Base-by-base conservation (phyloP, 2,113 vertebrate genomes). In the Indicator indicator region DNA sequence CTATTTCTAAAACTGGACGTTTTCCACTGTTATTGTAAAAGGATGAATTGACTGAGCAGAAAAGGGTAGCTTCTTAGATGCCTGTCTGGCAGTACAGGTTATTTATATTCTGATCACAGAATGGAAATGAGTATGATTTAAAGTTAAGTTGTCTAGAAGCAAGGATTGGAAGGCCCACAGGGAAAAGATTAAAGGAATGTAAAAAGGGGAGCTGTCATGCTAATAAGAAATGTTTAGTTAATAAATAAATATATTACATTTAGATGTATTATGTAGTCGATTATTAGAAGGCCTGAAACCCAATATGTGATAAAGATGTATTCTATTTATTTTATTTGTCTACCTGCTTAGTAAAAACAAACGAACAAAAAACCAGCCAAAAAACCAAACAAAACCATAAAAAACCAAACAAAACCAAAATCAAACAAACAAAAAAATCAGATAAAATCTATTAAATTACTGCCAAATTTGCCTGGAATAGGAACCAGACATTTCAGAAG, bases 91-190 rank as follows among this genome's bases (percentile, higher is more conserved):
- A 75, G 77, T 95, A 89, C 60, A 63, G 76, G 52, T 28, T 86
- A 92, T 97, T 97, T 95, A 68, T 95, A 96, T 96, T 97, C 95
- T 89, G 91, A 86, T 85, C 95, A 95, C 87, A 92, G 69, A 95
- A 72, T 36, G 33, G 81, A 96, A 97, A 95, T 96, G 58, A 93
- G 83, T 63, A 69, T 97, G 93, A 97, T 95, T 96, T 97, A 97
- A 97, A 83, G 88, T 81, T 97, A 97, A 90, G 75, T 91, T 92
- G 36, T 95, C 94, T 97, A 72, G 72, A 76, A 95, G 30, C 84
- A 84, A 97, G 83, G 68, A 95, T 86, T 90, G 58, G 86, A 95
- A 97, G 83, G 68, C 36, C 95, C 75, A 55, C 19, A 14, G 59
- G 89, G 93, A 90, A 95, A 96, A 95, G 70, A 85, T 42, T 77